A percentile compares a stretch with the other conserved stretches of the same genome.
These are phyloP conservation scores for Guaruba guarouba DNA, from an alignment of 2,113 vertebrate genomes.

Conservation along the genomic window DNA sequence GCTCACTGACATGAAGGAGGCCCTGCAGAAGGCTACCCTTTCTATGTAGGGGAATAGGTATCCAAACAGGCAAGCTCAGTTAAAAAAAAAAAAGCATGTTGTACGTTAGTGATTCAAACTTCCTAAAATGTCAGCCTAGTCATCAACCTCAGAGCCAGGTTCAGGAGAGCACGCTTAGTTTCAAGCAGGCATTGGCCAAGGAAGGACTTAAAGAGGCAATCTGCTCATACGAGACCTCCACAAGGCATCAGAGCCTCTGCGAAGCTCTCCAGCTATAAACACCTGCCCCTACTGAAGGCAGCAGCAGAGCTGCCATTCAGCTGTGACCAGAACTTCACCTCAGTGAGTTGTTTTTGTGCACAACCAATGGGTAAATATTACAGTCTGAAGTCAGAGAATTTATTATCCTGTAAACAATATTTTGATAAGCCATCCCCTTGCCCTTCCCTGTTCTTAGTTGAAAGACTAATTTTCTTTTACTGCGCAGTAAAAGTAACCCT, in stretches of 20 bases:
- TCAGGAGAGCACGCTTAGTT: not conserved
- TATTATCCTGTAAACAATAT: conserved; percentile 32
- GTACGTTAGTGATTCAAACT: not conserved
- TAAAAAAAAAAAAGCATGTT: not conserved
- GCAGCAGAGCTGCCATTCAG: not conserved
- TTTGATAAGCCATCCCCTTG: conserved; percentile 43
- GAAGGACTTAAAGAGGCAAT: not conserved
- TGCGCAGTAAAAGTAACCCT: conserved; percentile 36
- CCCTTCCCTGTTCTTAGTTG: conserved; percentile 56
- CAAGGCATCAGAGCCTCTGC: not conserved
- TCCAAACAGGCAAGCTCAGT: not conserved
- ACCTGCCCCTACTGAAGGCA: not conserved
- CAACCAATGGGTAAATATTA: not conserved
- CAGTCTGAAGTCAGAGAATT: conserved; percentile 46
- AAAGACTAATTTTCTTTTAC: conserved; percentile 49
- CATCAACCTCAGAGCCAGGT: not conserved
- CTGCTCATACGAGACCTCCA: not conserved
- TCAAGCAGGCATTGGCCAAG: not conserved
- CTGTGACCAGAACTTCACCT: conserved; percentile 12
- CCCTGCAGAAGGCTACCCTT: not conserved
- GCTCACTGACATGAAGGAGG: not conserved
- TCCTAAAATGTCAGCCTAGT: not conserved
- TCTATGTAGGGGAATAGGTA: not conserved
- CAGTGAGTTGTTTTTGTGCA: conserved; percentile 19
- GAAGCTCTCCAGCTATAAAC: not conserved